Evolutionary conservation across 2,797 vertebrate genomes (phyloP), one percentile per base, ranked within the genome.

Genomic region (Limnodromus scolopaceus): DNA sequence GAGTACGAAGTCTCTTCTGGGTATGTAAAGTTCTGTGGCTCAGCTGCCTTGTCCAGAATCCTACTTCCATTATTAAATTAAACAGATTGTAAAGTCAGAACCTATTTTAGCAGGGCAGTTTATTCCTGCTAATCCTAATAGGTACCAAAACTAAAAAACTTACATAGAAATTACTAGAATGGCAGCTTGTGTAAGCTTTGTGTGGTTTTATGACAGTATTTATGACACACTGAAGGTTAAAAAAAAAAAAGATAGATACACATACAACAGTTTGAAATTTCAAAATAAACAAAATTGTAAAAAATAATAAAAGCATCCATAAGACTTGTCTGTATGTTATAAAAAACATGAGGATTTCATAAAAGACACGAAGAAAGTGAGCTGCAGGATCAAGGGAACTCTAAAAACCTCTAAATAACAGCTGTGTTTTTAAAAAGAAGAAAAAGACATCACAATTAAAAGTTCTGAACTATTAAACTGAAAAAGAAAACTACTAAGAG

Each of bases 351-450:
- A 71, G 30, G 0, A 49, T 36, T 85, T 12, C 30, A 70, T 65
- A 91, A 92, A 95, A 96, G 48, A n/a, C 5, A 82, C 28, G 74
- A 93, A 94, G 46, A 86, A 69, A 96, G 11, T 38, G 17, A 90
- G 34, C 12, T 92, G 6, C 19, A 92, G 38, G 46, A 63, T 82
- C 70, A 91, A 82, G 17, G 18, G 11, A 79, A 23, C 12, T 95
- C 22, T 92, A 95, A 48, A 95, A 92, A 93, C 55, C 25, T 83
- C 51, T 93, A 53, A 95, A 66, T 19, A 84, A 30, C 6, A 84
- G 68, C 14, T 53, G 10, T 8, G 13, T 25, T 75, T 82, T 91
- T 60, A 69, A 87, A 69, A 93, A 43, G 63, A 76, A 58, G 20
- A 51, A 23, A 61, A 39, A 66, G 3, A 13, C 16, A 69, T 48